Conservation (phyloP, 92 coral and sea anemone species). For the Hydrozoanthus gracilis region DNA sequence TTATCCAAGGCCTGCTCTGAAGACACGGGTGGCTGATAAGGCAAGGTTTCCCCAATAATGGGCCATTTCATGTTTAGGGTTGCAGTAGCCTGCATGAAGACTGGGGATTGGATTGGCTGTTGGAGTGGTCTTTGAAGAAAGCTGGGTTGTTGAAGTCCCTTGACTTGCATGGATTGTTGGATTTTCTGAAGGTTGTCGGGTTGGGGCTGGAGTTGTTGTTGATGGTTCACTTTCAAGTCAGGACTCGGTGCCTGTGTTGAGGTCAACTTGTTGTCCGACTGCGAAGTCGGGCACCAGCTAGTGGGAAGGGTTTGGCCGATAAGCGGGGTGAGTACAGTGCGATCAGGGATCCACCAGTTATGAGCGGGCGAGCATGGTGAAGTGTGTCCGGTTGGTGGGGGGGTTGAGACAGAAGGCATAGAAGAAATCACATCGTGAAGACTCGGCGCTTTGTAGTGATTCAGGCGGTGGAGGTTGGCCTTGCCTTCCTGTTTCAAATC, state of each 20-base stretch:
- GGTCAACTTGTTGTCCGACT: conserved; percentile 67
- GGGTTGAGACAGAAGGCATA: conserved; percentile 83
- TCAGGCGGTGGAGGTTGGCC: conserved; percentile 84
- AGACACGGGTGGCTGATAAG: conserved; percentile 75
- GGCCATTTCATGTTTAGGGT: conserved; percentile 99
- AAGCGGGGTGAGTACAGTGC: conserved; percentile 95
- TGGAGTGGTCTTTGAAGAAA: conserved; percentile 76
- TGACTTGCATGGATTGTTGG: conserved; percentile 71
- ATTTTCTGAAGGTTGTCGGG: conserved; percentile 76
- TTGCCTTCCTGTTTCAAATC: conserved; percentile 97
- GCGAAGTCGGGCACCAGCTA: conserved; percentile 78
- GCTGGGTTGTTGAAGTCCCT: conserved; percentile 66
- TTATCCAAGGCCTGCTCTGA: conserved; percentile 89
- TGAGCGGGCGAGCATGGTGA: conserved; percentile 95
- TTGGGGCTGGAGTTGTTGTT: conserved; percentile 56
- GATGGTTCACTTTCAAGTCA: conserved; percentile 45
- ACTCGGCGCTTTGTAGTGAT: conserved; percentile 97
- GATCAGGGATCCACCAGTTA: conserved; percentile 98
- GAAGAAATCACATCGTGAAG: conserved; percentile 87
- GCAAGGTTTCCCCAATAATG: conserved; percentile 80
- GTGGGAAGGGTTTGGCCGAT: conserved; percentile 86
- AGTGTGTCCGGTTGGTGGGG: conserved; percentile 90
- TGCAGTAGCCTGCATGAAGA: conserved; percentile 96
- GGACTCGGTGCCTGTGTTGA: conserved; percentile 81
- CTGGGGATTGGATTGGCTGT: conserved; percentile 78